Evolutionary conservation across 2,797 vertebrate species (phyloP), one percentile per base, ranked within the genome.

Genomic region (Channa striata): DNA sequence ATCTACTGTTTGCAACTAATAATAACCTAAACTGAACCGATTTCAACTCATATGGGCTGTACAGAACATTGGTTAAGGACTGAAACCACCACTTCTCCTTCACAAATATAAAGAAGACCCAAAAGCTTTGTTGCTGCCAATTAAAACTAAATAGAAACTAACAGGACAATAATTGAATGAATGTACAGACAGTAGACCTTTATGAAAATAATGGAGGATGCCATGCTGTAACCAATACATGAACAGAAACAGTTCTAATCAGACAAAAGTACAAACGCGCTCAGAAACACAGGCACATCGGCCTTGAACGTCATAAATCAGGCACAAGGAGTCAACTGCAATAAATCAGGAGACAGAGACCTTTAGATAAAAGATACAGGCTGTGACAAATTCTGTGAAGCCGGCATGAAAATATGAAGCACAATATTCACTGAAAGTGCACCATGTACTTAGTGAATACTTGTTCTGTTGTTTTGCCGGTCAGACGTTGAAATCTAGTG

Each of bases 241-340:
- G 25, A 30, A 30, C 25, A 30, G 78, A 79, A 76, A 66, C 9
- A 57, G 72, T 87, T 83, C 86, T 78, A 84, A 74, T 81, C 52
- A 59, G 61, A 78, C 56, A 64, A 61, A 78, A 53, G 33, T 49
- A 72, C 65, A 34, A 5, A 67, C 2, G 44, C 63, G 34, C 63
- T 50, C 58, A 36, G 19, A 4, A 36, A 39, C 16, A 46, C 40
- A 40, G 40, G 5, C 44, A 62, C 50, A 64, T 17, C n/a, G 78
- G 60, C 79, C 83, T 82, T 88, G 81, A 78, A 71, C 14, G 16
- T 82, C 59, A 48, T 65, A 77, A 58, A 68, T 81, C 66, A 67
- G 57, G 50, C 20, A 2, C 37, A 74, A 68, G 39, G 66, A 58
- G 53, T 37, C 8, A 25, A 76, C 43, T 62, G 63, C 36, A 46